These are phyloP conservation scores for Emydocephalus ijimae DNA, from an alignment of 2,113 vertebrate species.

Conservation along the genomic window DNA sequence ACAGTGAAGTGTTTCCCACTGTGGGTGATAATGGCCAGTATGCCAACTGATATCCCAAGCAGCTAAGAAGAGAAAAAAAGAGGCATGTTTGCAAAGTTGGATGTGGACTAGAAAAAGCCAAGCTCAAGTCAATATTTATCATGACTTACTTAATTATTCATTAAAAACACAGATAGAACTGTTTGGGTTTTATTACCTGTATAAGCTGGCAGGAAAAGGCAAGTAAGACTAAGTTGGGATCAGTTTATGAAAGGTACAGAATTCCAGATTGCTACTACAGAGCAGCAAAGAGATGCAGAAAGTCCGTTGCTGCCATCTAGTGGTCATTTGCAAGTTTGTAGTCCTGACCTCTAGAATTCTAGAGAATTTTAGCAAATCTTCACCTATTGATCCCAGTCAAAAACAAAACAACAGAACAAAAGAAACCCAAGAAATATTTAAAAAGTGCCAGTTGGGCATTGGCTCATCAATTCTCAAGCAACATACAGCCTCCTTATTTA, in stretches of 20 bases:
- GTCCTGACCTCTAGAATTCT: not conserved
- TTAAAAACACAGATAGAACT: not conserved
- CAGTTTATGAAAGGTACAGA: not conserved
- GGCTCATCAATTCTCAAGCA: not conserved
- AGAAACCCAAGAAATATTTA: not conserved
- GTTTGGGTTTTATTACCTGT: not conserved
- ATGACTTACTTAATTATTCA: not conserved
- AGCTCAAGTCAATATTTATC: not conserved
- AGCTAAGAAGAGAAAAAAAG: slow-evolving; percentile 51
- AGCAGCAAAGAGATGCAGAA: not conserved
- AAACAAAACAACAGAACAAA: not conserved
- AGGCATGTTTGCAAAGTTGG: not conserved
- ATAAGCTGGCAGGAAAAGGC: not conserved
- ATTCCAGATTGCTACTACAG: not conserved
- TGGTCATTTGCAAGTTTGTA: not conserved
- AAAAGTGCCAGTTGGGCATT: not conserved
- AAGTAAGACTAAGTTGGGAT: not conserved
- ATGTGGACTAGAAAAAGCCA: not conserved
- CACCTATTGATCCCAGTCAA: not conserved
- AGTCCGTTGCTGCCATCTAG: not conserved
- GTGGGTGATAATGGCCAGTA: slow-evolving; percentile 55
- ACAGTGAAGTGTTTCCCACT: slow-evolving; percentile 52
- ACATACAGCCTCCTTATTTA: not conserved
- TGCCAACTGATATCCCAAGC: slow-evolving; percentile 52
- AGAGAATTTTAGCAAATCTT: not conserved